Base-by-base conservation (phyloP, 2,113 vertebrate genomes). In the Conger conger region DNA sequence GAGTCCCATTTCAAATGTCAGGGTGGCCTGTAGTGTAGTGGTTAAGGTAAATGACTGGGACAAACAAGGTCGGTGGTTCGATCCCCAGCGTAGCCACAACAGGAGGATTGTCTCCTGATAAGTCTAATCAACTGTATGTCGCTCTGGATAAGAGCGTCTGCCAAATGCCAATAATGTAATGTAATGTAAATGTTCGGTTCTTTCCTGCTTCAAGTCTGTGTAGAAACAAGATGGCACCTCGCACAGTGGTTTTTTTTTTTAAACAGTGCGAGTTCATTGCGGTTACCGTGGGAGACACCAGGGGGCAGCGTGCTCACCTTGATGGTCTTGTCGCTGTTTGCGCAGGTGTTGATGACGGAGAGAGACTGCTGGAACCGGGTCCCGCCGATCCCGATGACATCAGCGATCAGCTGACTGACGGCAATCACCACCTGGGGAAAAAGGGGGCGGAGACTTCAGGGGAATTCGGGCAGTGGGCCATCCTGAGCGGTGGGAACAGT, bases 321-420 rank as follows among this genome's bases (percentile, higher is more conserved):
- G 91, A 99, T 95, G 85, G 90, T 94, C 88, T 96, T 96, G 93
- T 99, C 98, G 0, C 95, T 97, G 91, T 99, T 99, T 93, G 98
- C 98, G 88, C 97, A 99, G 91, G 99, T 99, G 93, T 99, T 99
- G 90, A 99, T 97, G 90, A 99, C 98, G 79, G 98, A 99, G 80
- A 99, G 95, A 16, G 98, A 99, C 89, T 99, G 98, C 91, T 99
- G 98, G 93, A 99, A 99, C 33, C 98, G 95, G 20, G 97, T 99
- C 37, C 98, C 97, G n/a, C 98, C 98, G 1, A 99, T 99, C 57
- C 97, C 97, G 30, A 98, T 96, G 83, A 99, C 98, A 81, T 99
- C 98, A 33, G 98, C 98, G 36, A 99, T 99, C 93, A 99, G 93
- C 92, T 99, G 98, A 93, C 98, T 99, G 80, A 99, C 98, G 0